phyloP scores from a whole-genome alignment of 2,888 invertebrate genomes.

The Pedicia rivosa region DNA sequence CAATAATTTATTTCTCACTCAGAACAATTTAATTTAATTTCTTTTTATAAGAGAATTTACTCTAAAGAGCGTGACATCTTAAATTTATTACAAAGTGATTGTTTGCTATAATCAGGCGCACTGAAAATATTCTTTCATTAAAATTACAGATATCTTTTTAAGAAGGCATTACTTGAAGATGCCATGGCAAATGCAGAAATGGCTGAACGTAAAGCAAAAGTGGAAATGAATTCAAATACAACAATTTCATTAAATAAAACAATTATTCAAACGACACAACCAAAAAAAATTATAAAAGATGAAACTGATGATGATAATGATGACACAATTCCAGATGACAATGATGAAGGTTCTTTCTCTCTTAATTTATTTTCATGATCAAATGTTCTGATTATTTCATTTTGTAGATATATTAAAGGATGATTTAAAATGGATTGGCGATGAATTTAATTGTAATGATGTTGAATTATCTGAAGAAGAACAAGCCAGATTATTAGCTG shows the following conservation, averaged over 20 bases:
- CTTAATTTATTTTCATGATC: no score
- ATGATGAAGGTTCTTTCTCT: not conserved
- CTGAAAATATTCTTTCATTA: not conserved
- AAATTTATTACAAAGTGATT: no score
- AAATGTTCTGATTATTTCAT: no score
- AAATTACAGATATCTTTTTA: constrained; percentile 51
- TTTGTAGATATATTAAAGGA: constrained; percentile 19
- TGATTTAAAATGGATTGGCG: constrained; percentile 36
- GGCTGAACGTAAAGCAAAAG: constrained; percentile 30
- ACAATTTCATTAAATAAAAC: constrained; percentile 10
- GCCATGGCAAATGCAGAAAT: constrained; percentile 52
- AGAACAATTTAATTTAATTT: no score
- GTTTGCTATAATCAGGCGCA: no score
- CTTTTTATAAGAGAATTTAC: no score
- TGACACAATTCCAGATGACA: not conserved
- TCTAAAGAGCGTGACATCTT: no score
- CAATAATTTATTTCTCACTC: no score
- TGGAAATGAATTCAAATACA: constrained; percentile 13
- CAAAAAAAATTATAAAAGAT: constrained; percentile 7
- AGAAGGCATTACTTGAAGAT: constrained; percentile 60
- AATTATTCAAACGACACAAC: constrained; percentile 14
- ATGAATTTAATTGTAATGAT: constrained; percentile 42
- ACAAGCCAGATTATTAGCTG: constrained; percentile 46
- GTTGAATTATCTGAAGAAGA: constrained; percentile 55
- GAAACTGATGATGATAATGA: constrained; percentile 1